Base-by-base conservation (phyloP, 2,797 vertebrate genomes). In the Percopsis omiscomaycus region DNA sequence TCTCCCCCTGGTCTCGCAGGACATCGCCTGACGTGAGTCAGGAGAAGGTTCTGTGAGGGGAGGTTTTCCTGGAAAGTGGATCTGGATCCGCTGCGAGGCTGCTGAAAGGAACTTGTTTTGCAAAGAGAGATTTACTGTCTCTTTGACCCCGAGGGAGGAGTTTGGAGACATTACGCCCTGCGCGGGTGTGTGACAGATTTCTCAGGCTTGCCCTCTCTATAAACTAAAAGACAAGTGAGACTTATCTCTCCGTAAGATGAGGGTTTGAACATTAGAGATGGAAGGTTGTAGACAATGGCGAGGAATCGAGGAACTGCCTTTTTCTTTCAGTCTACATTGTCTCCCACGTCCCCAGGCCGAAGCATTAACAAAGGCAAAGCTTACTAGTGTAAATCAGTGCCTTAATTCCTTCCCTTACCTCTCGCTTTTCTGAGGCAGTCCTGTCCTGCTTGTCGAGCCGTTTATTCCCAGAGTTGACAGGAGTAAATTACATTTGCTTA, bases 281-380 rank as follows among this genome's bases (percentile, higher is more conserved):
- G 73, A 81, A 74, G 60, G 64, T 74, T 77, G 28, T 28, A 42
- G 75, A 86, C 74, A 86, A 86, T 78, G 72, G 81, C 37, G 73
- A 83, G 72, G 61, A 75, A 80, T 73, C 0, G 49, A 61, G 52
- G 59, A 56, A 62, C 66, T 84, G 64, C 0, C 28, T 66, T 73
- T 81, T 78, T 75, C 73, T 73, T 66, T 67, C 69, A 65, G 58
- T 70, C 15, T 52, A 64, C 69, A 47, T 57, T 78, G 82, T 83
- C 71, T 81, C 64, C 81, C 78, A 77, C 77, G 71, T 78, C 82
- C 83, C 83, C 68, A 78, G 83, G 86, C 85, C 73, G 78, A 62
- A 45, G 68, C 73, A 84, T 87, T 82, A 86, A 59, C 71, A 67
- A 42, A 83, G 68, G 69, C 77, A 80, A 58, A 81, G 79, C 79